Evolutionary conservation across 2,113 vertebrate genomes (phyloP).

Genomic region (Oceanites oceanicus): DNA sequence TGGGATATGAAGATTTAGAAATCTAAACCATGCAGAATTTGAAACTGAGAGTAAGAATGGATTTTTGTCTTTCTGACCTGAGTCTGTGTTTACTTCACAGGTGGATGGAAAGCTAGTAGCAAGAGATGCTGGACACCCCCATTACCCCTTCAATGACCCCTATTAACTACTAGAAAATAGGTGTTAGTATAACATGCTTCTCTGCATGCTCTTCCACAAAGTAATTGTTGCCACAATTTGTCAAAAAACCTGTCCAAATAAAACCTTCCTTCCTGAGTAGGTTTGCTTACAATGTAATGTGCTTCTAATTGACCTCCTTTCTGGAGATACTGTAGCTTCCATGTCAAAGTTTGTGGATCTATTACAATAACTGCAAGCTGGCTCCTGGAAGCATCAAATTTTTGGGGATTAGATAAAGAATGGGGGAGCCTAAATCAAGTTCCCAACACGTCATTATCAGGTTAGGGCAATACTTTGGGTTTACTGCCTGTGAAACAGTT

Average conservation of each 20-base stretch:
- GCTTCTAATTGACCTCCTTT: not conserved
- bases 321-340: not conserved
- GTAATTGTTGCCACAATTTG: not conserved
- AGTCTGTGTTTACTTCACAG: slow-evolving; percentile 73
- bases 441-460: not conserved
- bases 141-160: slow-evolving; percentile 93
- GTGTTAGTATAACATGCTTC: not conserved
- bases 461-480: not conserved
- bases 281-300: not conserved
- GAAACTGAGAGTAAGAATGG: not conserved
- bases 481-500: not conserved
- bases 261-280: not conserved
- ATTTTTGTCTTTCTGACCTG: not conserved
- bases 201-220: not conserved
- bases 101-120: slow-evolving; percentile 83
- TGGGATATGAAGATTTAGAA: not conserved
- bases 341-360: not conserved
- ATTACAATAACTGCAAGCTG: not conserved
- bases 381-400: not conserved
- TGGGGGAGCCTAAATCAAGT: not conserved
- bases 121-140: slow-evolving; percentile 90
- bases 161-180: slow-evolving; percentile 75
- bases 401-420: not conserved
- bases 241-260: not conserved
- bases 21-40: not conserved